Percentiles rank a stretch among this genome's conserved stretches.
Evolutionary conservation across 2,888 invertebrate genomes (phyloP).

Genomic region (Trachelus troglodyta): DNA sequence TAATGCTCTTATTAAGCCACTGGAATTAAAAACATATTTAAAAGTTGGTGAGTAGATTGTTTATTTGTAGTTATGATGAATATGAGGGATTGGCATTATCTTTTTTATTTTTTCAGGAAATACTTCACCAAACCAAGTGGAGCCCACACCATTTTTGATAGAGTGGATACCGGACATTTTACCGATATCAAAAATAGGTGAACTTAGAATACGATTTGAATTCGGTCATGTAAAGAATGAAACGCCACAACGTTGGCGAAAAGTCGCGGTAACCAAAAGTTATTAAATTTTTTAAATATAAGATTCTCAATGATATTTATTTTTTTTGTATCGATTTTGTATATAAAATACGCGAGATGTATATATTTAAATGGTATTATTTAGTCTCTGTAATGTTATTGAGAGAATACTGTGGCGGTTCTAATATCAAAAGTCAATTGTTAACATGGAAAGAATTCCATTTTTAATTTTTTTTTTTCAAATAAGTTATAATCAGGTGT

Average conservation of each 20-base stretch:
- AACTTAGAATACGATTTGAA: slow-evolving; percentile 78
- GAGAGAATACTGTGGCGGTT: neutral
- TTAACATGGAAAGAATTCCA: neutral
- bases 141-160: slow-evolving; percentile 76
- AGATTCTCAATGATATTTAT: slow-evolving; percentile 1
- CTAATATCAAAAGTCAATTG: neutral
- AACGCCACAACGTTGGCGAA: slow-evolving; percentile 51
- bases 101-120: slow-evolving; percentile 62
- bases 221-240: slow-evolving; percentile 75
- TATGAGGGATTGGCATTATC: slow-evolving; percentile 19
- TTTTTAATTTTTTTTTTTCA: neutral
- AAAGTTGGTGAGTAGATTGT: slow-evolving; percentile 71
- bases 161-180: slow-evolving; percentile 83
- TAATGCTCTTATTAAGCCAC: slow-evolving; percentile 69
- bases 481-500: neutral
- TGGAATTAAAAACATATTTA: slow-evolving; percentile 73
- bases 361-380: neutral
- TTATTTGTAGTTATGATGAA: slow-evolving; percentile 43
- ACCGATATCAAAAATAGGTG: slow-evolving; percentile 77
- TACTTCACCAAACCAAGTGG: slow-evolving; percentile 69
- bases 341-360: neutral
- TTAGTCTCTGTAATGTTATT: neutral
- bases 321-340: neutral
- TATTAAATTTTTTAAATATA: slow-evolving; percentile 29
- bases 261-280: slow-evolving; percentile 49